Conservation (phyloP, 2,888 invertebrate species). For the Diloba caeruleocephala region DNA sequence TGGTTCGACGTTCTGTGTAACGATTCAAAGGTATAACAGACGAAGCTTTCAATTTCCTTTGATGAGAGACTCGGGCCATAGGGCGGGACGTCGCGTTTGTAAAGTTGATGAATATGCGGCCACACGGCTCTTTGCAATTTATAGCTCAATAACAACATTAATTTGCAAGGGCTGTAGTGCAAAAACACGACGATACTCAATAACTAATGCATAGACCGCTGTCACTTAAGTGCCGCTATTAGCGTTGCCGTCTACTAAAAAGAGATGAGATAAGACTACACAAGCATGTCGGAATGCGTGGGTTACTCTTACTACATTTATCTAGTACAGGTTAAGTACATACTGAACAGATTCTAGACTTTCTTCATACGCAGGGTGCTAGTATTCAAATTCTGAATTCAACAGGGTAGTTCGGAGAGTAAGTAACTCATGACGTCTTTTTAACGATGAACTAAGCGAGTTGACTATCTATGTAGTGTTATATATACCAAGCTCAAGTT, state of each 20-base stretch:
- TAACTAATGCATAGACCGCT: conserved; percentile 9
- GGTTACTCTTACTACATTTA: too few species aligned
- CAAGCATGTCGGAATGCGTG: conserved; percentile 12
- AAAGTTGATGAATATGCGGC: conserved; percentile 46
- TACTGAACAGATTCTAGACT: conserved; percentile 12
- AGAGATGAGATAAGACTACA: conserved; percentile 7
- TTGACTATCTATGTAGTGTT: too few species aligned
- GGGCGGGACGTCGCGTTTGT: conserved; percentile 17
- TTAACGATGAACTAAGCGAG: too few species aligned
- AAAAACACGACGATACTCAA: conserved; percentile 23
- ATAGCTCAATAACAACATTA: conserved; percentile 34
- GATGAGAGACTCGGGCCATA: conserved; percentile 30
- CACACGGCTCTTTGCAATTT: conserved; percentile 39
- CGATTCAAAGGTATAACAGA: conserved; percentile 16
- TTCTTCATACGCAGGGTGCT: conserved; percentile 7
- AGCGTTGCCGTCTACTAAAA: not conserved
- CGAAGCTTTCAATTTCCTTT: conserved; percentile 38
- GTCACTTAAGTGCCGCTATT: conserved; percentile 2
- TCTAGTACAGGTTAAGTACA: conserved; percentile 31
- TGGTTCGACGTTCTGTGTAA: conserved; percentile 13
- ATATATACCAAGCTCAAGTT: too few species aligned
- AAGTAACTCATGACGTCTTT: too few species aligned
- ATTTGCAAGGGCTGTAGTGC: conserved; percentile 6
- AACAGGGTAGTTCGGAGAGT: too few species aligned
- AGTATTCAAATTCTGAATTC: not conserved